Evolutionary conservation across 2,888 invertebrate species (phyloP).

Genomic region (Harmothoe impar): DNA sequence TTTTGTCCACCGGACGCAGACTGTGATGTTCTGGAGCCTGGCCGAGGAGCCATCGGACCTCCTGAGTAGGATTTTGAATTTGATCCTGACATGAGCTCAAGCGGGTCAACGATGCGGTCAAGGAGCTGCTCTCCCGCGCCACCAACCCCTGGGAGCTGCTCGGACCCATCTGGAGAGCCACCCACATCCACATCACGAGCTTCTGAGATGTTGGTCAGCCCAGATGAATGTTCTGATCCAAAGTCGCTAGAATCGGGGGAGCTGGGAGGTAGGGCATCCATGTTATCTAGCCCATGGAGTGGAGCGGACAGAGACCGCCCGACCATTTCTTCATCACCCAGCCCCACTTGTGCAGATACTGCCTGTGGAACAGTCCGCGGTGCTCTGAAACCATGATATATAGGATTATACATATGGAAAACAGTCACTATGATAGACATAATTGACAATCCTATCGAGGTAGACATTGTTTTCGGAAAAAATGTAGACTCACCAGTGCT

Average conservation of each 20-base stretch:
- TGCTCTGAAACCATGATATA: constrained; percentile 71
- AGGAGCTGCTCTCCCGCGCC: constrained; percentile 34
- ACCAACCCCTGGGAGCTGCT: constrained; percentile 67
- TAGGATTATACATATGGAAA: not conserved
- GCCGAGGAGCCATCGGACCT: constrained; percentile 71
- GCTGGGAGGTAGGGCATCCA: constrained; percentile 67
- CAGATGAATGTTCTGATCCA: constrained; percentile 73
- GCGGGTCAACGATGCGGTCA: constrained; percentile 72
- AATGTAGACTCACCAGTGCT: too few species aligned
- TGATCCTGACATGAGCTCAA: constrained; percentile 76
- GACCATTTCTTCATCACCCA: constrained; percentile 69
- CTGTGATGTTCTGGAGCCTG: constrained; percentile 69
- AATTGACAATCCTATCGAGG: too few species aligned
- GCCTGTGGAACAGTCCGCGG: constrained; percentile 78
- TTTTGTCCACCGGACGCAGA: not conserved
- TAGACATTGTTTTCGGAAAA: too few species aligned
- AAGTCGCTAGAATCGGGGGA: constrained; percentile 77
- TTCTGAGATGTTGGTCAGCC: constrained; percentile 77
- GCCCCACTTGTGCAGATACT: constrained; percentile 74
- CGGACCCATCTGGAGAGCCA: constrained; percentile 45
- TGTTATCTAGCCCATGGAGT: constrained; percentile 67
- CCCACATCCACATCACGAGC: constrained; percentile 70
- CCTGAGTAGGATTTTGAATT: constrained; percentile 61
- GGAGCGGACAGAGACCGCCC: constrained; percentile 76
- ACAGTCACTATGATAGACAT: too few species aligned